Conservation (phyloP, 2,797 vertebrate species). For the Lithobates pipiens region DNA sequence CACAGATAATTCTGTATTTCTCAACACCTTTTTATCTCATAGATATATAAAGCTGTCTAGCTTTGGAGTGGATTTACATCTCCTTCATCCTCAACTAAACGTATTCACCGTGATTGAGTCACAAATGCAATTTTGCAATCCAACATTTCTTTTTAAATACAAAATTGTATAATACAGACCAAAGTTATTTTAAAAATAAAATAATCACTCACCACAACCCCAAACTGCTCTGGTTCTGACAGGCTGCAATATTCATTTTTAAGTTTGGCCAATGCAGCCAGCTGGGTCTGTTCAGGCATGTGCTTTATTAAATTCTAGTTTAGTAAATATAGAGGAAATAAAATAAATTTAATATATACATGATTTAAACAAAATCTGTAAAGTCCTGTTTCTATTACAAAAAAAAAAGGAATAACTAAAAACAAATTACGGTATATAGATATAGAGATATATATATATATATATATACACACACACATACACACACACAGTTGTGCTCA, state of each 20-base stretch:
- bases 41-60: slow-evolving; percentile 59
- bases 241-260: slow-evolving; percentile 86
- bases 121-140: slow-evolving; percentile 55
- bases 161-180: slow-evolving; percentile 22
- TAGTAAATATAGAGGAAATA: slow-evolving; percentile 58
- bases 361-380: too few species aligned
- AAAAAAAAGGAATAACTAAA: too few species aligned
- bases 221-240: slow-evolving; percentile 95
- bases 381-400: too few species aligned
- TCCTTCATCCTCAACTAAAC: slow-evolving; percentile 50
- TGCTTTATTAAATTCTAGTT: slow-evolving; percentile 94
- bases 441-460: too few species aligned
- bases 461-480: too few species aligned
- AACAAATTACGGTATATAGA: too few species aligned
- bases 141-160: slow-evolving; percentile 41
- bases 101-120: slow-evolving; percentile 45
- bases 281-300: slow-evolving; percentile 91
- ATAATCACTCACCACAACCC: slow-evolving; percentile 88
- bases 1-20: slow-evolving; percentile 60
- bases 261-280: slow-evolving; percentile 85
- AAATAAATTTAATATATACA: too few species aligned
- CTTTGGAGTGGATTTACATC: slow-evolving; percentile 53
- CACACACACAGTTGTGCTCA: too few species aligned
- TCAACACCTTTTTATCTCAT: slow-evolving; percentile 59
- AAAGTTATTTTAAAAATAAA: neutral